A percentile compares a stretch with the other conserved stretches of the same genome.
These are phyloP conservation scores for Pristionchus arcanus DNA, from an alignment of 2,888 invertebrate species.

Conservation along the genomic window DNA sequence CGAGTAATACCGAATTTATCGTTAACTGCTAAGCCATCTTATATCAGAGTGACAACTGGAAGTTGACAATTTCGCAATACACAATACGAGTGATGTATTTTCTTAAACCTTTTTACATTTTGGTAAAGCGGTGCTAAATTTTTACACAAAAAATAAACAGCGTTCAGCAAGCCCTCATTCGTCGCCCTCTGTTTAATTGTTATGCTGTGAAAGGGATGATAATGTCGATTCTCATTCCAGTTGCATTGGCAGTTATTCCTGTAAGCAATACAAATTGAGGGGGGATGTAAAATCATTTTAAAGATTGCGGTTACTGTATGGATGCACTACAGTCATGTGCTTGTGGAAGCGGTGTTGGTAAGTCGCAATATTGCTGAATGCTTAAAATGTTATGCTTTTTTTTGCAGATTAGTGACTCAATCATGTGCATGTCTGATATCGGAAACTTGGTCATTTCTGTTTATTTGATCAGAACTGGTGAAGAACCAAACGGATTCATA, in stretches of 20 bases:
- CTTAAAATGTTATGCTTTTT: too few species aligned
- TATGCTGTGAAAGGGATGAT: background rate
- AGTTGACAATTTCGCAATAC: background rate
- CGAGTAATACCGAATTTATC: background rate
- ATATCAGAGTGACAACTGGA: background rate
- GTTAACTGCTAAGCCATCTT: background rate
- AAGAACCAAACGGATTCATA: background rate
- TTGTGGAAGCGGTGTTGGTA: too few species aligned
- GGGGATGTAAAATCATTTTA: too few species aligned
- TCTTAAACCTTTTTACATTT: background rate
- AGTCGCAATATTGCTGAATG: too few species aligned
- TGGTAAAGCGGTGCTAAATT: background rate
- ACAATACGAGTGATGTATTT: background rate
- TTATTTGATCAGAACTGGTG: background rate
- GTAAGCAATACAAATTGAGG: too few species aligned
- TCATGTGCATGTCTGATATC: background rate
- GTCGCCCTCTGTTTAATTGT: background rate
- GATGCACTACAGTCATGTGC: too few species aligned
- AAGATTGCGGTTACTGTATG: too few species aligned
- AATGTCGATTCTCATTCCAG: background rate
- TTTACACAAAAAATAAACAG: background rate
- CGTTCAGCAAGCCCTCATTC: background rate
- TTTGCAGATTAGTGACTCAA: too few species aligned
- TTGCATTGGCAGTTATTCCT: background rate
- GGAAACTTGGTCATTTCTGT: background rate